Evolutionary conservation across 1,140 invertebrate genomes (phyloP), one percentile per base, ranked within the genome.

Genomic region (Achatina immaculata): DNA sequence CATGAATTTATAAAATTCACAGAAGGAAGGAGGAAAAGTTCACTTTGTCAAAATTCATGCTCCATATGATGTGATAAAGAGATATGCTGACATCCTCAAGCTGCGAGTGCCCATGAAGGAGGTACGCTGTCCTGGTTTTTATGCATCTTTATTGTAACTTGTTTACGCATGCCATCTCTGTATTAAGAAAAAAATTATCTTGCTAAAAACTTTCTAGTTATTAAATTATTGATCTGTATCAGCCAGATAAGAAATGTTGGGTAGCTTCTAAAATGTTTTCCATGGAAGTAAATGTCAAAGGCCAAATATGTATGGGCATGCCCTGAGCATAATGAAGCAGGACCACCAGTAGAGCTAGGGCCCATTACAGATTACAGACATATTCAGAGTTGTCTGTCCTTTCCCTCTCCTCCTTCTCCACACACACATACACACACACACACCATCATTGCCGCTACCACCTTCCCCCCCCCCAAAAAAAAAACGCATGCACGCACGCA

Each of bases 61-160:
- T 78, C 96, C 97, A 0, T 97, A 95, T 95, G 95, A 96, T 82
- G 94, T 97, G 0, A 94, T 98, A 84, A 94, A 94, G 21, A 93
- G 96, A 76, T 95, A 97, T 80, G 96, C 97, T 0, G 96, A 97
- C 89, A 94, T 97, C 2, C 95, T 98, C 92, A 95, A 96, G 66
- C 92, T 98, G 68, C 97, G 97, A 89, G 92, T 97, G 88, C 96
- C 96, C 0, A 95, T 96, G 0, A 89, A 86, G 83, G 82, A 89
- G 88, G 89, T 90, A 80, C 65, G 83, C 58, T 68, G 3, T 42
- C 31, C 62, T 65, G 11, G 55, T 42, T 43, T 36, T 42, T 11
- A 38, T 77, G 51, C 28, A 21, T 74, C 4, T 9, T 48, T 73
- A 69, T 16, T 34, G 14, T 7, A 14, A 14, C 34, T 69, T 65